Evolutionary conservation across 2,797 vertebrate species (phyloP), one percentile per base, ranked within the genome.

Genomic region (Aldrovandia affinis): DNA sequence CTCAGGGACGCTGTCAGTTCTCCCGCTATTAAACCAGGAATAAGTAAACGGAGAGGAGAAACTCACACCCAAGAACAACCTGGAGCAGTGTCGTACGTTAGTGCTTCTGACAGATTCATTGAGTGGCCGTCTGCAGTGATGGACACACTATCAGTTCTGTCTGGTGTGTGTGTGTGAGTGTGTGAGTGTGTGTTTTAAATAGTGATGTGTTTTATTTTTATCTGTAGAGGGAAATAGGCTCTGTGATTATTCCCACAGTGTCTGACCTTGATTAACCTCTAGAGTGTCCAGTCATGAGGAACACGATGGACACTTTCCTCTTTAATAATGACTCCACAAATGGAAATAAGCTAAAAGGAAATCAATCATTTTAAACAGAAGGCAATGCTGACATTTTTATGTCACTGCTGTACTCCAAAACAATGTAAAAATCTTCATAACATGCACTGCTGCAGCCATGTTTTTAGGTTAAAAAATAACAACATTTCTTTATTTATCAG

Each of bases 131-230:
- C 33, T 77, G 52, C 10, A 59, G 70, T 42, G 70, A 77, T 73
- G 42, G 70, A 59, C 5, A 59, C 57, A 59, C 68, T 44, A 55
- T 44, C 28, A 42, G 22, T n/a, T 83, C 52, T 78, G 20, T 83
- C 57, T 59, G n/a, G 42, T 9, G 36, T 20, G 14, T 73, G 15
- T 73, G 30, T 30, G 36, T 73, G 68, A 36, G 33, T 36, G 33
- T 65, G 63, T 65, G 14, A 30, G 18, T 39, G 20, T 39, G 10
- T 33, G 10, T 68, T 9, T 70, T 57, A 57, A 15, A 10, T 81
- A 63, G 44, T 42, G 3, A 22, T 63, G 15, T 63, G 14, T 12
- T 81, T 81, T 59, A 39, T 82, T 75, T 25, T 73, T 54, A 70
- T 39, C 50, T 73, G 68, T 12, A 28, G 61, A 82, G 65, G 18